These are phyloP conservation scores for Ophioninae sp. DNA, from an alignment of 2,888 invertebrate species.

Conservation along the genomic window DNA sequence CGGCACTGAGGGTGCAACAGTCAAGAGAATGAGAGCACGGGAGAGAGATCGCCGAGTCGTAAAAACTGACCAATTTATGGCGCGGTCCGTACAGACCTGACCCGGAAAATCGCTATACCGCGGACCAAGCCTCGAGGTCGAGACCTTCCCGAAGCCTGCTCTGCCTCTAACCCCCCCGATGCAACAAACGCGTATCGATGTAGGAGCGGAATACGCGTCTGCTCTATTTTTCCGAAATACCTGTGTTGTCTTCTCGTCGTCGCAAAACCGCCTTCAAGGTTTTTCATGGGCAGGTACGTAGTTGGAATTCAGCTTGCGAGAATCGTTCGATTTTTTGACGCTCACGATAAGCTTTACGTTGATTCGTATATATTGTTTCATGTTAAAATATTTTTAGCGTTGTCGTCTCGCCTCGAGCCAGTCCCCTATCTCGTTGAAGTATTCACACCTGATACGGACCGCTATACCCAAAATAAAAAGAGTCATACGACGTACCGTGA, in stretches of 20 bases:
- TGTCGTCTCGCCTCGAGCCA: no score
- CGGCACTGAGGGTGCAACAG: slow-evolving; percentile 36
- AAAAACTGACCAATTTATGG: slow-evolving; percentile 62
- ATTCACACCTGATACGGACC: slow-evolving; percentile 7
- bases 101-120: slow-evolving; percentile 56
- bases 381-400: no score
- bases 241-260: slow-evolving; percentile 49
- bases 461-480: neutral
- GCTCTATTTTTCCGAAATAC: slow-evolving; percentile 55
- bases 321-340: slow-evolving; percentile 40
- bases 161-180: slow-evolving; percentile 2
- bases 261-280: slow-evolving; percentile 22
- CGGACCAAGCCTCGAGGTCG: slow-evolving; percentile 54
- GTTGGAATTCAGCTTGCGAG: slow-evolving; percentile 18
- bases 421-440: slow-evolving; percentile 3
- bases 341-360: slow-evolving; percentile 38
- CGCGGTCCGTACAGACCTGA: slow-evolving; percentile 31
- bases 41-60: slow-evolving; percentile 33
- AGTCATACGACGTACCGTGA: slow-evolving; percentile 16
- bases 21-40: slow-evolving; percentile 15
- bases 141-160: slow-evolving; percentile 45
- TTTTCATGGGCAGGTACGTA: slow-evolving; percentile 40
- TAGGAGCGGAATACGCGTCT: slow-evolving; percentile 34
- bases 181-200: slow-evolving; percentile 24
- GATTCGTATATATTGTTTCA: no score